Conservation (phyloP, 2,113 vertebrate species). For the Gambusia holbrooki region DNA sequence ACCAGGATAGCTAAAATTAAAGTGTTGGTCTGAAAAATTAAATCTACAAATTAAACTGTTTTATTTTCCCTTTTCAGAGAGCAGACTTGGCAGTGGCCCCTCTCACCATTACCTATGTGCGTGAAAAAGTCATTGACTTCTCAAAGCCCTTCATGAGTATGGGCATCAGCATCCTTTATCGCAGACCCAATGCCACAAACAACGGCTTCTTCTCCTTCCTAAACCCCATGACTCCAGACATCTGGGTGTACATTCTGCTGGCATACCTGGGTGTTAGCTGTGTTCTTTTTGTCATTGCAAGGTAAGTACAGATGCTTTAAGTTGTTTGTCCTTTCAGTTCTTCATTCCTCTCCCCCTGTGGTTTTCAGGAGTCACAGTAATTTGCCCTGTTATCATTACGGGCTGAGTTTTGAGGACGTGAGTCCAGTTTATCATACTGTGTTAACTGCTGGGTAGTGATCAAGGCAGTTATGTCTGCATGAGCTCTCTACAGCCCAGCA, state of each 20-base stretch:
- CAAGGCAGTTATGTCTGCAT: conserved; percentile 62
- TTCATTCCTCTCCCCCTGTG: conserved; percentile 18
- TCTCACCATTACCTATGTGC: conserved; percentile 94
- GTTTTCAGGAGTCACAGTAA: conserved; percentile 41
- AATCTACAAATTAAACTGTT: background rate
- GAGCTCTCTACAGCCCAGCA: conserved; percentile 36
- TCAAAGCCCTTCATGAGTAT: conserved; percentile 97
- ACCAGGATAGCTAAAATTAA: background rate
- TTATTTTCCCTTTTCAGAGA: conserved; percentile 79
- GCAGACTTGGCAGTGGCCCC: conserved; percentile 96
- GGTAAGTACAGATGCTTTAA: conserved; percentile 78
- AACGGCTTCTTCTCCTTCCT: conserved; percentile 99
- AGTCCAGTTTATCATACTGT: conserved; percentile 38
- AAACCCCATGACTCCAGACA: conserved; percentile 96
- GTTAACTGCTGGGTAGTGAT: conserved; percentile 55
- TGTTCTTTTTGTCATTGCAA: conserved; percentile 97
- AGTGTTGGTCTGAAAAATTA: rapidly evolving
- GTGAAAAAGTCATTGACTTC: conserved; percentile 97
- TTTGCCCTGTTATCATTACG: conserved; percentile 46
- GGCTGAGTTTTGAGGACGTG: conserved; percentile 15
- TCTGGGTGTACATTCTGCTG: conserved; percentile 98
- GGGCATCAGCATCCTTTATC: conserved; percentile 98
- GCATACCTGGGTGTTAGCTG: conserved; percentile 98
- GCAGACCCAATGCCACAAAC: conserved; percentile 94
- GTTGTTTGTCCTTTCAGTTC: conserved; percentile 2